Evolutionary conservation across 2,797 vertebrate genomes (phyloP).

Genomic region (Pipistrellus kuhlii): DNA sequence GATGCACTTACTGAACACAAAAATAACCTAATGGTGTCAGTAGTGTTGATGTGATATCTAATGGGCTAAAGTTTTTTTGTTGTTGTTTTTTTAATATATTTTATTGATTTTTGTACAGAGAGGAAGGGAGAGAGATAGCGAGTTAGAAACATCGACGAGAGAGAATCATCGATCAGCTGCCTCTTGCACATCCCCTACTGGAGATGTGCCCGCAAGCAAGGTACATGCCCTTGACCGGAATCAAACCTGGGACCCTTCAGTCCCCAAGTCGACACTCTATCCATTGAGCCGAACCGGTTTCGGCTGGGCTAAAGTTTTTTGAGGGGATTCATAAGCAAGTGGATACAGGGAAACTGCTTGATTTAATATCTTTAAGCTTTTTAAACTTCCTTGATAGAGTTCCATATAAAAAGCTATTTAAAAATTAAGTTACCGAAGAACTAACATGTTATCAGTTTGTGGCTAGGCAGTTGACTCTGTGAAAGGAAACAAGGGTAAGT

Average conservation of each 20-base stretch:
- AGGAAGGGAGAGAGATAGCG: too few relatives aligned
- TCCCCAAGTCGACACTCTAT: too few relatives aligned
- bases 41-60: not conserved
- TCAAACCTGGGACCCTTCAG: too few relatives aligned
- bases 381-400: not conserved
- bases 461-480: not conserved
- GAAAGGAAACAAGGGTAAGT: slow-evolving; percentile 1
- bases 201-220: too few relatives aligned
- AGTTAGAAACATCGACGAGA: too few relatives aligned
- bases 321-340: not conserved
- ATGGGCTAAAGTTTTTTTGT: not conserved
- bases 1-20: not conserved
- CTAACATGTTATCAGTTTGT: slow-evolving; percentile 17
- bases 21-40: not conserved
- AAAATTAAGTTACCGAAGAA: not conserved
- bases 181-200: too few relatives aligned
- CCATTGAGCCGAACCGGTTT: too few relatives aligned
- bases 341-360: not conserved
- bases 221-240: too few relatives aligned
- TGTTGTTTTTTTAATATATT: too few relatives aligned
- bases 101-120: too few relatives aligned
- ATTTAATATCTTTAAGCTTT: not conserved
- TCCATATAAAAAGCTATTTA: slow-evolving; percentile 18
- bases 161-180: too few relatives aligned
- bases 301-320: not conserved